Evolutionary conservation across 2,888 invertebrate genomes (phyloP).

Genomic region (Eristalinus sepulchralis): DNA sequence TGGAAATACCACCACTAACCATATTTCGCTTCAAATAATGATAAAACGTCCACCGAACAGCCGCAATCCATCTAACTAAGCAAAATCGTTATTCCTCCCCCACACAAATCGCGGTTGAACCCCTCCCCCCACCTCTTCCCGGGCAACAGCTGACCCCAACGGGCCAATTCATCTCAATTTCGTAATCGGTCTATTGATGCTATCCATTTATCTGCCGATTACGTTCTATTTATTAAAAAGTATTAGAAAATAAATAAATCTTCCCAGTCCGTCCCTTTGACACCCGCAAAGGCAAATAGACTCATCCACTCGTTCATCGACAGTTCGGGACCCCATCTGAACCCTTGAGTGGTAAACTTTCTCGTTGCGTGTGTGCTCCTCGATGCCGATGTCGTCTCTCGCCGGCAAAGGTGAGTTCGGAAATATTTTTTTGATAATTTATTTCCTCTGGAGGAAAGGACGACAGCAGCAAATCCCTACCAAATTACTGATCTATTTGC

Average conservation of each 20-base stretch:
- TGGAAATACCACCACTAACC: background rate
- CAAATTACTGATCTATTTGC: slow-evolving; percentile 60
- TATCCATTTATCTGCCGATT: slow-evolving; percentile 68
- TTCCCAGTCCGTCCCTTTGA: slow-evolving; percentile 37
- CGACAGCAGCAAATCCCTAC: slow-evolving; percentile 56
- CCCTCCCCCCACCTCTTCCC: background rate
- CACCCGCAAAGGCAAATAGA: slow-evolving; percentile 63
- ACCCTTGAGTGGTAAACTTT: slow-evolving; percentile 16
- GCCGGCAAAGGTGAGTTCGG: slow-evolving; percentile 51
- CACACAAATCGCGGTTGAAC: background rate
- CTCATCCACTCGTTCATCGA: slow-evolving; percentile 13
- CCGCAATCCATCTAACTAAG: background rate
- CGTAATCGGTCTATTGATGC: slow-evolving; percentile 63
- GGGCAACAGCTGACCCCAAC: background rate
- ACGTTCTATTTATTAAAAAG: slow-evolving; percentile 60
- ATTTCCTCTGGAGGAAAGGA: slow-evolving; percentile 48
- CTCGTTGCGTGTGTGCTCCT: slow-evolving; percentile 7
- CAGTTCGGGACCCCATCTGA: background rate
- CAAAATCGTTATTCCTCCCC: background rate
- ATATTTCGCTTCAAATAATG: background rate
- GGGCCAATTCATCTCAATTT: slow-evolving; percentile 62
- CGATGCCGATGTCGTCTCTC: background rate
- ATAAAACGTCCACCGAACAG: background rate
- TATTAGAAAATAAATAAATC: slow-evolving; percentile 65
- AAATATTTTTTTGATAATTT: slow-evolving; percentile 69